A percentile compares a stretch with the other conserved stretches of the same genome.
These are phyloP conservation scores for Capromys pilorides DNA, from an alignment of 2,797 vertebrate species.

Conservation along the genomic window DNA sequence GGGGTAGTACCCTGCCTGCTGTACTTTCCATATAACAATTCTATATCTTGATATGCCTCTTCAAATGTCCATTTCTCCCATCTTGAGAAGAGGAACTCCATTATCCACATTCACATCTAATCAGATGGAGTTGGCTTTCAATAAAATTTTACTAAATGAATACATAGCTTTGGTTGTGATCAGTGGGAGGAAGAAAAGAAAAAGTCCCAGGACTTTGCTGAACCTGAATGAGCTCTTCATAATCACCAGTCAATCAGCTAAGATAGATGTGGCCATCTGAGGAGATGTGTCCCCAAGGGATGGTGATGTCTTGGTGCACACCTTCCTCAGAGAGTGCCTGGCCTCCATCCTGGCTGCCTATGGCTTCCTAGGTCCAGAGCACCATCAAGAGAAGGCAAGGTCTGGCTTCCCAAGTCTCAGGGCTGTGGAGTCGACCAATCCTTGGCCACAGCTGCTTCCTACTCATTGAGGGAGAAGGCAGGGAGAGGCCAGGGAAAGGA, in stretches of 20 bases:
- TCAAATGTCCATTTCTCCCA: neutral
- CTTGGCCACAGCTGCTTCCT: slow-evolving; percentile 48
- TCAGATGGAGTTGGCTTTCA: neutral
- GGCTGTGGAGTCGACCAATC: neutral
- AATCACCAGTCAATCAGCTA: neutral
- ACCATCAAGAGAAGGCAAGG: neutral
- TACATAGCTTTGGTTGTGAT: neutral
- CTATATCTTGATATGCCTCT: neutral
- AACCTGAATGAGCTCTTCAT: neutral
- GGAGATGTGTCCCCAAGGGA: neutral
- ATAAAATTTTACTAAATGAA: neutral
- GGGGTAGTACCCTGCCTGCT: neutral
- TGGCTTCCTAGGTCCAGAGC: neutral
- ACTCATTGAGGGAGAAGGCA: slow-evolving; percentile 45
- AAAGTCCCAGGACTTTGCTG: neutral
- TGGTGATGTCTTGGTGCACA: neutral
- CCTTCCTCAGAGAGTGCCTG: neutral
- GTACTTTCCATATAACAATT: neutral
- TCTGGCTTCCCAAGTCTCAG: neutral
- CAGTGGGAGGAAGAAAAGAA: slow-evolving; percentile 39
- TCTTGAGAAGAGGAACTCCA: neutral
- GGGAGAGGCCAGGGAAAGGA: slow-evolving; percentile 29
- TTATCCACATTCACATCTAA: neutral
- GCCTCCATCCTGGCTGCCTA: neutral
- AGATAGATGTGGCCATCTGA: neutral